Conservation (phyloP, 1,140 invertebrate genomes). For the Diabrotica undecimpunctata region DNA sequence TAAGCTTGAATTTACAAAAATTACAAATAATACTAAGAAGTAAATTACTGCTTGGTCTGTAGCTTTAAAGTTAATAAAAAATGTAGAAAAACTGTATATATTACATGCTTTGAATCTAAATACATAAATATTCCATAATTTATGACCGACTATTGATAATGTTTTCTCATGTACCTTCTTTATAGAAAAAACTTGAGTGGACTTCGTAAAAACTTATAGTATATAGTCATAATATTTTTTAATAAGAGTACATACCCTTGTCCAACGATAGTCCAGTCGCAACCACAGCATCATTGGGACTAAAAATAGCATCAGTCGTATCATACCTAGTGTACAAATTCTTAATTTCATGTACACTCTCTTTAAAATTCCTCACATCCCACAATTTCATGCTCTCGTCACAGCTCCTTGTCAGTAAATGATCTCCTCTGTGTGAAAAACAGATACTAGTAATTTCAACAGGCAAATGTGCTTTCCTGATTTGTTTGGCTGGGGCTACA, state of each 20-base stretch:
- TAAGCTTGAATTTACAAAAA: no score
- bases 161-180: no score
- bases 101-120: no score
- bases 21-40: no score
- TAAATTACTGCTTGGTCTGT: no score
- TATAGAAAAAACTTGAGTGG: no score
- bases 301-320: slow-evolving; percentile 91
- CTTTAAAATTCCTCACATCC: slow-evolving; percentile 84
- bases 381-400: slow-evolving; percentile 95
- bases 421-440: slow-evolving; percentile 84
- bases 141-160: no score
- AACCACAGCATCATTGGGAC: slow-evolving; percentile 87
- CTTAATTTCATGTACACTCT: slow-evolving; percentile 64
- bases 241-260: slow-evolving; percentile 50
- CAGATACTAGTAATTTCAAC: slow-evolving; percentile 78
- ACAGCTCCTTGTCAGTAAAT: slow-evolving; percentile 77
- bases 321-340: slow-evolving; percentile 82
- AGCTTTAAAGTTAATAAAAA: no score
- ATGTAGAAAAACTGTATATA: no score
- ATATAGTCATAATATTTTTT: not conserved
- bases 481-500: slow-evolving; percentile 73
- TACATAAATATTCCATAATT: no score
- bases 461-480: slow-evolving; percentile 78
- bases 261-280: slow-evolving; percentile 83
- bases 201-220: no score